phyloP scores from a whole-genome alignment of 2,888 invertebrate genomes.

The Caenorhabditis zanzibari region DNA sequence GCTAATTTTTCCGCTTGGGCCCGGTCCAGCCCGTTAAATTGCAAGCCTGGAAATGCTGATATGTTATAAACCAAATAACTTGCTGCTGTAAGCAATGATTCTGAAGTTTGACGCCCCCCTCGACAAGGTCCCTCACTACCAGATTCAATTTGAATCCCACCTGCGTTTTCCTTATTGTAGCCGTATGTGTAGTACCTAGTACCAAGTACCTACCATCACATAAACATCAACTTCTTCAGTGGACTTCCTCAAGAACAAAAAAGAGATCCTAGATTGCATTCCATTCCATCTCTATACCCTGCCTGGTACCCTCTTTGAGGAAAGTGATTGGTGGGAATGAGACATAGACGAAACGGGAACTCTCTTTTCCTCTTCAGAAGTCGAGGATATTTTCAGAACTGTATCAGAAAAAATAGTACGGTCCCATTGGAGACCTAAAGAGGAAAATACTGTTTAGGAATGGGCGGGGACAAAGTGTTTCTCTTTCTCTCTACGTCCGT shows the following conservation, averaged over 20 bases:
- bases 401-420: not conserved
- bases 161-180: not conserved
- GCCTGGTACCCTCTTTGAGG: constrained; percentile 22
- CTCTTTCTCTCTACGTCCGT: constrained; percentile 15
- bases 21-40: too few relatives aligned
- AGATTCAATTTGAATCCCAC: not conserved
- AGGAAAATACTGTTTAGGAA: constrained; percentile 14
- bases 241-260: constrained; percentile 34
- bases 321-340: constrained; percentile 22
- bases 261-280: constrained; percentile 46
- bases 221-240: constrained; percentile 23
- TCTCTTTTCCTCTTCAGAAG: constrained; percentile 23
- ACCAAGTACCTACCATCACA: constrained; percentile 31
- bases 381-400: constrained; percentile 6
- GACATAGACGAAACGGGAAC: constrained; percentile 15
- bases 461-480: constrained; percentile 34
- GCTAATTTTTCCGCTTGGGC: not conserved
- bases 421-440: constrained; percentile 15
- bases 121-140: not conserved
- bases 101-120: too few relatives aligned
- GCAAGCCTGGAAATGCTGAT: too few relatives aligned
- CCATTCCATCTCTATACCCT: constrained; percentile 31
- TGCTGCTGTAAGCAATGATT: too few relatives aligned
- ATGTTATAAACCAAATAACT: too few relatives aligned
- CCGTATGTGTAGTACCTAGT: constrained; percentile 3